Base-by-base conservation (phyloP, 2,113 vertebrate genomes). In the Dipodomys ordii region DNA sequence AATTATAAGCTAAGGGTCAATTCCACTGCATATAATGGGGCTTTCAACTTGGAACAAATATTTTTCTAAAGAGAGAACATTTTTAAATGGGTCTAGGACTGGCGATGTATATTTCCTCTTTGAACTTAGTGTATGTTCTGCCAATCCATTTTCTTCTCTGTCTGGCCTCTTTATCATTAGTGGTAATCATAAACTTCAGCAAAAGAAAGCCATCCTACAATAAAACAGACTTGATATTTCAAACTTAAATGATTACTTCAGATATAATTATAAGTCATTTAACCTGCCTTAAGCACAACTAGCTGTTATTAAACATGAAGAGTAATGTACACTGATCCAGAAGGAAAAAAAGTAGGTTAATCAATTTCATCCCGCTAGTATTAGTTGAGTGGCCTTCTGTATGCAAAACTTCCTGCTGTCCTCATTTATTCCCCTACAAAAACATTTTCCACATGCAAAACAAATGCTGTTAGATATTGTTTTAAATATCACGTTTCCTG, bases 31-130 rank as follows among this genome's bases (percentile, higher is more conserved):
- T 86, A 65, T 76, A 95, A 39, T 91, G 77, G n/a, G 0, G n/a
- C 78, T 95, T 96, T 94, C 32, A 84, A 53, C 22, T 76, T 96
- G 18, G 20, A 96, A 25, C 68, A 83, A 95, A 57, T 67, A 83
- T 72, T 53, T 12, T 87, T 90, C 77, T 92, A 60, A 93, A 87
- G 77, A 78, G 12, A 93, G 87, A 87, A 44, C 57, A 85, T 93
- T 95, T 96, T 90, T 25, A 86, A 95, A 65, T 83, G 62, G 72
- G n/a, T 87, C 92, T 90, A 91, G 69, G 35, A 49, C 82, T 25
- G 25, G 65, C 73, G 68, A 53, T 87, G 93, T 84, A 49, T 71
- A 65, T 94, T 83, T 92, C 32, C 73, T 89, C 73, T 95, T 93
- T 96, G 81, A 91, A 91, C 16, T 89, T 83, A 22, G 27, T 73